Evolutionary conservation across 37 sponge, comb jelly and placozoan genomes (phyloP).

Genomic region (Chondrosia reniformis): DNA sequence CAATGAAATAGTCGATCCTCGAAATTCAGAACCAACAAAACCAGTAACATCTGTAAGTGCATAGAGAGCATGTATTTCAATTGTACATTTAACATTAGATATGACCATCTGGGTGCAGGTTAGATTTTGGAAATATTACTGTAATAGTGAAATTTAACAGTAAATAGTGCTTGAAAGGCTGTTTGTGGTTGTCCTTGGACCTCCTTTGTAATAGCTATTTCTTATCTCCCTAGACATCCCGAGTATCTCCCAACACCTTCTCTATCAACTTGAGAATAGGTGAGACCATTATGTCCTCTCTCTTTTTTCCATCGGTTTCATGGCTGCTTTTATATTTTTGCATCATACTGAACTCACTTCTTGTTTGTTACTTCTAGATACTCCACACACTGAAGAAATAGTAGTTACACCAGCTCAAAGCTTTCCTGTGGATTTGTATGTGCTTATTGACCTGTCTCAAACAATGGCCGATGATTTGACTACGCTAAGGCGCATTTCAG

Average conservation of each 20-base stretch:
- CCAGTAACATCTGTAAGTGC: not conserved
- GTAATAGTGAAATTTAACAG: not conserved
- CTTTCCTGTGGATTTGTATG: conserved; percentile 72
- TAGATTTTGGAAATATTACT: not conserved
- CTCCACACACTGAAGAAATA: not conserved
- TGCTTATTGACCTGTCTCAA: conserved; percentile 71
- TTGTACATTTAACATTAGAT: too few relatives aligned
- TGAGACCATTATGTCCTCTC: not conserved
- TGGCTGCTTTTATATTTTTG: not conserved
- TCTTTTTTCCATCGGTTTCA: not conserved
- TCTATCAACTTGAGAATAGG: not conserved
- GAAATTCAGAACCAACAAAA: not conserved
- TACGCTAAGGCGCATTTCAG: conserved; percentile 12
- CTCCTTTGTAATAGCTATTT: not conserved
- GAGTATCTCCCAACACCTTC: not conserved
- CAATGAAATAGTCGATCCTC: not conserved
- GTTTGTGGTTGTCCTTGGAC: not conserved
- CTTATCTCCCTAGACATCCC: not conserved
- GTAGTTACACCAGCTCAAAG: conserved; percentile 1
- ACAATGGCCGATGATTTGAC: conserved; percentile 46
- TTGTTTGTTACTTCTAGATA: not conserved
- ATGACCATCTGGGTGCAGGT: not conserved
- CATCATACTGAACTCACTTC: too few relatives aligned
- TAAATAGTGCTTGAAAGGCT: not conserved
- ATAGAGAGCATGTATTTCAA: not conserved